phyloP scores from a whole-genome alignment of 2,888 invertebrate species.

The Mactromeris polynyma region DNA sequence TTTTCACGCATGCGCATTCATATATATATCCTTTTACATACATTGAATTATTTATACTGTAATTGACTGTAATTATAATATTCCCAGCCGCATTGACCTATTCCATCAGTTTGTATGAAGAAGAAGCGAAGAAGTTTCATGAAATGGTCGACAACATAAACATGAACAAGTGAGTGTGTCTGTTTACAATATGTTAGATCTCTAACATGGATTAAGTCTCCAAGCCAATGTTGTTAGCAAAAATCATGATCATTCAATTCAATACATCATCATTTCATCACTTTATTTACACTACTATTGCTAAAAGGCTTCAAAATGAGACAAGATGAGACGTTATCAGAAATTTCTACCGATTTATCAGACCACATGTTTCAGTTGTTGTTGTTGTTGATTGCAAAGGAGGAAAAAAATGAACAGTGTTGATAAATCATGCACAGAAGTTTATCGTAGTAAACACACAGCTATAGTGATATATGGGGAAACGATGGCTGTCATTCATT shows the following conservation, averaged over 20 bases:
- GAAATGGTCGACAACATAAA: conserved; percentile 49
- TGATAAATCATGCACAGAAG: neutral
- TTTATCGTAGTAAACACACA: neutral
- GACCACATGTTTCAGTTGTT: neutral
- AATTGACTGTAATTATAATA: no score
- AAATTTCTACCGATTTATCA: neutral
- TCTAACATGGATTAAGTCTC: no score
- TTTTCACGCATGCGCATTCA: no score
- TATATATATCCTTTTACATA: no score
- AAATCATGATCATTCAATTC: no score
- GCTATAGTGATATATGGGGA: neutral
- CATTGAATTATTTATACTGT: no score
- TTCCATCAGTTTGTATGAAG: conserved; percentile 44
- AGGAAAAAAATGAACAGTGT: neutral
- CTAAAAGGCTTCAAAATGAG: neutral
- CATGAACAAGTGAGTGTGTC: conserved; percentile 61
- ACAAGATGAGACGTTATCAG: neutral
- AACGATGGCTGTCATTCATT: no score
- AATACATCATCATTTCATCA: no score
- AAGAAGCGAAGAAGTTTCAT: conserved; percentile 55
- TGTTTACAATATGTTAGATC: no score
- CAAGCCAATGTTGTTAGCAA: no score
- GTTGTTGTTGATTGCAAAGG: neutral
- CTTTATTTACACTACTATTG: no score
- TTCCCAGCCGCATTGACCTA: conserved; percentile 57